Conservation (phyloP, 1,140 invertebrate genomes). For the Hyphantria cunea region DNA sequence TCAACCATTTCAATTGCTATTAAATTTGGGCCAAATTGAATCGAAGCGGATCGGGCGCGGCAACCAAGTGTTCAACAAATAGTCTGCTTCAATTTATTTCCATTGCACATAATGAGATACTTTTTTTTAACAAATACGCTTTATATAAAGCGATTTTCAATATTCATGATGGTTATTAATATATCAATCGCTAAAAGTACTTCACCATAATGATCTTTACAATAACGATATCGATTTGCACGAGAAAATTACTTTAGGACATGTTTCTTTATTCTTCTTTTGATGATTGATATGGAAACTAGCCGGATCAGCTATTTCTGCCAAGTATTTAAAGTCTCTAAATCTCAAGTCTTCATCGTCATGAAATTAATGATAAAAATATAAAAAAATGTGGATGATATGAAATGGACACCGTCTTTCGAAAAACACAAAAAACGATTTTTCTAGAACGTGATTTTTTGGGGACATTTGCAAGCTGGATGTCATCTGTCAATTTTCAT, state of each 20-base stretch:
- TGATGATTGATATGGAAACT: too few relatives aligned
- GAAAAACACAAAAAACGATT: too few relatives aligned
- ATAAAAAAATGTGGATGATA: too few relatives aligned
- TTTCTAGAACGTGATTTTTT: neutral
- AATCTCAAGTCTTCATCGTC: too few relatives aligned
- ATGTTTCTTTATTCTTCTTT: neutral
- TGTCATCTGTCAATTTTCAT: constrained; percentile 23
- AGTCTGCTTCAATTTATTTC: constrained; percentile 73
- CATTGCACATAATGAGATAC: constrained; percentile 74
- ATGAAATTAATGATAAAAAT: too few relatives aligned
- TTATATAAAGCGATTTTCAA: constrained; percentile 63
- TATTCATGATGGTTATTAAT: constrained; percentile 48
- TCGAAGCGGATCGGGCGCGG: constrained; percentile 58
- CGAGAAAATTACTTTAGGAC: constrained; percentile 22
- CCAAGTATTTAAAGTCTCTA: too few relatives aligned
- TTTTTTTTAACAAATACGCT: constrained; percentile 60
- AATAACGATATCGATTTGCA: constrained; percentile 23
- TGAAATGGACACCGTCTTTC: too few relatives aligned
- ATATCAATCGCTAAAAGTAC: constrained; percentile 40
- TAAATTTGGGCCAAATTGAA: constrained; percentile 76
- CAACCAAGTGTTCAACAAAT: constrained; percentile 75
- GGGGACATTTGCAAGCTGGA: constrained; percentile 4
- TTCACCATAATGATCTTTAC: constrained; percentile 37
- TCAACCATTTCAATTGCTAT: constrained; percentile 70
- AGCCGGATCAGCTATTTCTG: too few relatives aligned